Percentiles rank a stretch among this genome's conserved stretches.
Conservation (phyloP, 2,888 invertebrate genomes). For the Heliconius ethilla region DNA sequence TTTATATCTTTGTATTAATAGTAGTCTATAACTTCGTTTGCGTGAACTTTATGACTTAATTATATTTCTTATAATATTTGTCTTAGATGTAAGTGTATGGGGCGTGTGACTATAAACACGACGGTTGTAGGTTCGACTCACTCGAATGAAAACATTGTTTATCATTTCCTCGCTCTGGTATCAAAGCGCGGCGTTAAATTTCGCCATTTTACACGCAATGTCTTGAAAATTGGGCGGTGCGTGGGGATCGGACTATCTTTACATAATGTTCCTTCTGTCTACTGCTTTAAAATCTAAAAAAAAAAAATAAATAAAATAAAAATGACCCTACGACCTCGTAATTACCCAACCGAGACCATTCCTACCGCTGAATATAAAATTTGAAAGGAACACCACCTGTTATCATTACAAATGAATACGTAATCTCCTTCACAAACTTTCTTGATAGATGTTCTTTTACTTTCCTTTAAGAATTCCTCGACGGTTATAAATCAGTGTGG, state of each 20-base stretch:
- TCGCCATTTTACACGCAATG: background rate
- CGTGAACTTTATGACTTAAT: no score
- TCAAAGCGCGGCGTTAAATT: background rate
- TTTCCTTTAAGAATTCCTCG: constrained; percentile 53
- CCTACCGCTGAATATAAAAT: background rate
- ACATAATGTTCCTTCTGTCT: background rate
- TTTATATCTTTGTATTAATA: no score
- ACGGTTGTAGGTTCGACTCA: background rate
- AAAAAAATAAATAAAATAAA: background rate
- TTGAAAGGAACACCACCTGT: constrained; percentile 37
- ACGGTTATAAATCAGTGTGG: constrained; percentile 61
- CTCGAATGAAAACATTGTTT: background rate
- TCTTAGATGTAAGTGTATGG: no score
- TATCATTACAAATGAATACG: constrained; percentile 45
- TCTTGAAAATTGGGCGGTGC: no score
- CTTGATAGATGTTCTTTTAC: constrained; percentile 53
- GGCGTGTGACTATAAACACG: no score
- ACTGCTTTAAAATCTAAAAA: no score
- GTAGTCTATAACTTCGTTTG: background rate
- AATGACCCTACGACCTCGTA: background rate
- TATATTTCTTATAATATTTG: no score
- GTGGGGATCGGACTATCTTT: background rate
- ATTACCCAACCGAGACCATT: background rate
- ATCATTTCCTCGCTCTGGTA: background rate
- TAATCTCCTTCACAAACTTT: constrained; percentile 51